phyloP scores from a whole-genome alignment of 2,888 invertebrate species.

The Galerucella pusilla region DNA sequence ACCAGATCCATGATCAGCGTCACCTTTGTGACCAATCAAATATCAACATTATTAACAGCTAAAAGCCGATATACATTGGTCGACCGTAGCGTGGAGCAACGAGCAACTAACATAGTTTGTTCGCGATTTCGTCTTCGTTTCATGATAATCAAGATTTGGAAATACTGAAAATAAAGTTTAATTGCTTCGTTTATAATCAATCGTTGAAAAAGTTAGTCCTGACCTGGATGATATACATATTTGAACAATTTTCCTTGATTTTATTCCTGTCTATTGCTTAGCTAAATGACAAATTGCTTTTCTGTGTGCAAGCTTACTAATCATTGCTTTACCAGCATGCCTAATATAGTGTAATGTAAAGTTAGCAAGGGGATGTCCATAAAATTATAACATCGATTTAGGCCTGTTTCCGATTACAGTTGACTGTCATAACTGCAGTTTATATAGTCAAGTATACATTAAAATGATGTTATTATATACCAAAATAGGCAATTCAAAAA shows the following conservation, averaged over 20 bases:
- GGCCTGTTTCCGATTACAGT: neutral
- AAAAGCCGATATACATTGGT: too few species aligned
- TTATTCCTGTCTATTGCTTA: slow-evolving; percentile 37
- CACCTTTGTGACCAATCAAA: too few species aligned
- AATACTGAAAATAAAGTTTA: too few species aligned
- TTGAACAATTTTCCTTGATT: slow-evolving; percentile 38
- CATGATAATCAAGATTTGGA: too few species aligned
- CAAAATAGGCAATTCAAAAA: too few species aligned
- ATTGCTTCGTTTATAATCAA: neutral
- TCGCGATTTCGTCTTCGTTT: too few species aligned
- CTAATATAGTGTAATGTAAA: slow-evolving; percentile 35
- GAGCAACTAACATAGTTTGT: too few species aligned
- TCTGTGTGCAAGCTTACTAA: slow-evolving; percentile 40
- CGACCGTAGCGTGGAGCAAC: too few species aligned
- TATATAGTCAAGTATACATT: neutral
- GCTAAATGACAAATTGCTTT: slow-evolving; percentile 47
- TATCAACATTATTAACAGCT: too few species aligned
- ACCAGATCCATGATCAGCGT: too few species aligned
- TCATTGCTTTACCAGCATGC: slow-evolving; percentile 45
- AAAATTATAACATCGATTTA: slow-evolving; percentile 18
- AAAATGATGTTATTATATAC: too few species aligned
- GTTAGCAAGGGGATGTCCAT: slow-evolving; percentile 20
- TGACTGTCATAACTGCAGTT: neutral
- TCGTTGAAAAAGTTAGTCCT: neutral
- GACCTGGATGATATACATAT: slow-evolving; percentile 26